Conservation (phyloP, 2,113 vertebrate species). For the Pomatostomus ruficeps region DNA sequence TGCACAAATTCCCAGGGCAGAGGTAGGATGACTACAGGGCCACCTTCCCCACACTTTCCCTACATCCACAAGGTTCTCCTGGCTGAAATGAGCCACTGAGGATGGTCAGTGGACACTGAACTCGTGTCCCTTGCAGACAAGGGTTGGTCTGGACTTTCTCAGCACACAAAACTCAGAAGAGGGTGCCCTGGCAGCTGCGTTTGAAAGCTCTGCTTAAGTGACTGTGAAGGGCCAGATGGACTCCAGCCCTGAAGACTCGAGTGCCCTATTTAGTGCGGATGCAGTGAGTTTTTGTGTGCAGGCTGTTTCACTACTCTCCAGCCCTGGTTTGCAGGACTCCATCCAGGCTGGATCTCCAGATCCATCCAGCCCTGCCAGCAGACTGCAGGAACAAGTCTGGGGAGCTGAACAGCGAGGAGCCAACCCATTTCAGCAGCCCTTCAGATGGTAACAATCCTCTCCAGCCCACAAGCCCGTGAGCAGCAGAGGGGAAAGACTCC, state of each 20-base stretch:
- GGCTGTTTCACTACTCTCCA: background rate
- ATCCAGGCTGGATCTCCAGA: background rate
- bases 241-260: background rate
- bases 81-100: background rate
- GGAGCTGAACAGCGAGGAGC: background rate
- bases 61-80: background rate
- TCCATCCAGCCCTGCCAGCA: background rate
- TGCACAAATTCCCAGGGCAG: background rate
- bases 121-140: background rate
- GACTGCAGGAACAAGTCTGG: background rate
- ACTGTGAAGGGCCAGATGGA: constrained; percentile 3
- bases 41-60: background rate
- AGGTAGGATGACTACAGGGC: background rate
- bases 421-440: background rate
- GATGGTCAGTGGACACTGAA: background rate
- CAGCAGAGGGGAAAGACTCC: background rate
- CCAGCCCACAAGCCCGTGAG: background rate
- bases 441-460: background rate
- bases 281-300: background rate
- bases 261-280: background rate
- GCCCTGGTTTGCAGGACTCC: background rate
- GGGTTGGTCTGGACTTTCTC: background rate
- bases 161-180: background rate
- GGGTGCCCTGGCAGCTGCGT: background rate
- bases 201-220: background rate